Conservation (phyloP, 2,888 invertebrate genomes). For the Pseudolycoriella hygida region DNA sequence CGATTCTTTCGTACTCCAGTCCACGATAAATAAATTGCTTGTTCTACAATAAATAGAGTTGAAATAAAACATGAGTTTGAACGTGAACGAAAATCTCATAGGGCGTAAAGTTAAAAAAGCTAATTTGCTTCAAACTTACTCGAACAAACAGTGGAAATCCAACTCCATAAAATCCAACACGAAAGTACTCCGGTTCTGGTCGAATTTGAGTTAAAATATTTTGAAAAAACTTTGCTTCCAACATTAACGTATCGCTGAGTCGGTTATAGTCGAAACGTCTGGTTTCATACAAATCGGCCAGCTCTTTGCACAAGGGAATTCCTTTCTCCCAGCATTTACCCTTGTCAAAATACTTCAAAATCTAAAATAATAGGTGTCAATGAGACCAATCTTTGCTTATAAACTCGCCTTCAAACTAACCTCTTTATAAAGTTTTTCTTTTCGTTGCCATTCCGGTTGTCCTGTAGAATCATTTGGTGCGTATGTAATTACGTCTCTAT, state of each 20-base stretch:
- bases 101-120: background rate
- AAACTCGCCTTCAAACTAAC: too few species aligned
- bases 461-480: slow-evolving; percentile 48
- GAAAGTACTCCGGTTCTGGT: slow-evolving; percentile 87
- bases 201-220: slow-evolving; percentile 75
- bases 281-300: slow-evolving; percentile 73
- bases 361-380: slow-evolving; percentile 28
- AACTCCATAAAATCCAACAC: slow-evolving; percentile 88
- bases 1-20: slow-evolving; percentile 84
- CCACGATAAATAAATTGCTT: slow-evolving; percentile 92
- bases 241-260: slow-evolving; percentile 64
- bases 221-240: slow-evolving; percentile 80
- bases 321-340: slow-evolving; percentile 94
- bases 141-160: slow-evolving; percentile 88
- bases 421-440: slow-evolving; percentile 69
- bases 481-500: slow-evolving; percentile 39
- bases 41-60: slow-evolving; percentile 40
- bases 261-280: slow-evolving; percentile 76
- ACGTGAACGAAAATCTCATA: background rate
- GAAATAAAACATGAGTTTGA: background rate
- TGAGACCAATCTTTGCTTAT: too few species aligned
- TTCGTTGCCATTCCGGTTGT: slow-evolving; percentile 75
- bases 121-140: slow-evolving; percentile 35
- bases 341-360: slow-evolving; percentile 80
- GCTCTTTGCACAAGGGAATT: slow-evolving; percentile 75